These are phyloP conservation scores for Semibalanus balanoides DNA, from an alignment of 1,140 invertebrate species.

Conservation along the genomic window DNA sequence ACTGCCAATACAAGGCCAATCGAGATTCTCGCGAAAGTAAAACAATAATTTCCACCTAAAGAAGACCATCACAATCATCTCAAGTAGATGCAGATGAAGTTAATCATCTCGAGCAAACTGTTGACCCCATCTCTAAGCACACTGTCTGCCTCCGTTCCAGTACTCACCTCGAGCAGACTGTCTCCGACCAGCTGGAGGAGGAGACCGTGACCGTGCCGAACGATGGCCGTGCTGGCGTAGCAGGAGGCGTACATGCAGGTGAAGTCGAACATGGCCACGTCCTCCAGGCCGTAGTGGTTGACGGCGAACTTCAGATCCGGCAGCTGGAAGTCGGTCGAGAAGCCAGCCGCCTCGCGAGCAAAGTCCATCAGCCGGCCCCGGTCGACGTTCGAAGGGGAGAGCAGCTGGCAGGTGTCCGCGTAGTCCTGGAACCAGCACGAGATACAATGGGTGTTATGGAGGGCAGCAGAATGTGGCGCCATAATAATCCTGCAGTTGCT, in stretches of 20 bases:
- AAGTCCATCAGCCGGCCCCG: conserved; percentile 73
- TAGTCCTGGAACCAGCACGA: conserved; percentile 50
- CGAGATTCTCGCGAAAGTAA: too few species aligned
- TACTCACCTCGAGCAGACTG: conserved; percentile 69
- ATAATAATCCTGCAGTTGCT: too few species aligned
- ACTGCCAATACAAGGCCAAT: too few species aligned
- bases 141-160: too few species aligned
- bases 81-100: too few species aligned
- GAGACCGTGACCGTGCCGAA: conserved; percentile 60
- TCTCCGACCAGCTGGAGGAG: conserved; percentile 87
- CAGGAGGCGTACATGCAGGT: conserved; percentile 97
- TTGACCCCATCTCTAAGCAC: too few species aligned
- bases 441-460: background rate
- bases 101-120: too few species aligned
- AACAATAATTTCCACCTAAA: too few species aligned
- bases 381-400: conserved; percentile 81
- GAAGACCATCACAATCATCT: too few species aligned
- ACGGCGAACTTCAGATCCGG: conserved; percentile 80
- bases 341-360: conserved; percentile 87
- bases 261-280: conserved; percentile 99
- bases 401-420: conserved; percentile 69
- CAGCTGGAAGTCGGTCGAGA: conserved; percentile 84
- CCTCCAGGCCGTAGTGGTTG: conserved; percentile 93
- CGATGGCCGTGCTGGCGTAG: conserved; percentile 70
- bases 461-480: too few species aligned